Evolutionary conservation across 1,140 invertebrate species (phyloP).

Genomic region (Microplitis demolitor): DNA sequence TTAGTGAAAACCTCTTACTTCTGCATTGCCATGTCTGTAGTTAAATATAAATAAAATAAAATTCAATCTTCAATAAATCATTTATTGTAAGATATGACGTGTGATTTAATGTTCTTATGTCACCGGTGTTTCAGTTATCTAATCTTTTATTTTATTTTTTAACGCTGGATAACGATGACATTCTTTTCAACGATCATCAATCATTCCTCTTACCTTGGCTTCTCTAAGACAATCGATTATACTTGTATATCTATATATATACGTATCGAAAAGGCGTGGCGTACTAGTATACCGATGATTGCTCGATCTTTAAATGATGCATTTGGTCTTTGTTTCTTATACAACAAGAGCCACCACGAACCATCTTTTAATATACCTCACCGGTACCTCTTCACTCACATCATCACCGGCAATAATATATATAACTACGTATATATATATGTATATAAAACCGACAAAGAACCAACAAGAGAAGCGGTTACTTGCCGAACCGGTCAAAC

Average conservation of each 20-base stretch:
- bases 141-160: too few relatives aligned
- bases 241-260: constrained; percentile 1
- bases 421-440: background rate
- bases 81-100: too few relatives aligned
- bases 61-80: too few relatives aligned
- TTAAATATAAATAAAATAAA: too few relatives aligned
- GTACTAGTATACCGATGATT: background rate
- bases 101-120: too few relatives aligned
- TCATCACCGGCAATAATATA: background rate
- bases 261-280: constrained; percentile 10
- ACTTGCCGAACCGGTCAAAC: constrained; percentile 26
- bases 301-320: background rate
- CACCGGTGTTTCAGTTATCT: too few relatives aligned
- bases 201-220: too few relatives aligned
- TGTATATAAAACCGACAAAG: background rate
- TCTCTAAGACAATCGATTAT: constrained; percentile 13
- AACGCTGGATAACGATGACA: too few relatives aligned
- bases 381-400: background rate
- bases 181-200: too few relatives aligned
- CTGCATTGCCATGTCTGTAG: too few relatives aligned
- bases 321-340: background rate
- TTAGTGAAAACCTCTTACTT: too few relatives aligned
- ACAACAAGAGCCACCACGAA: background rate
- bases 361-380: background rate
- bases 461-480: constrained; percentile 13